A percentile compares a stretch with the other conserved stretches of the same genome.
phyloP scores from a whole-genome alignment of 2,113 vertebrate genomes.

The Lasiurus cinereus region DNA sequence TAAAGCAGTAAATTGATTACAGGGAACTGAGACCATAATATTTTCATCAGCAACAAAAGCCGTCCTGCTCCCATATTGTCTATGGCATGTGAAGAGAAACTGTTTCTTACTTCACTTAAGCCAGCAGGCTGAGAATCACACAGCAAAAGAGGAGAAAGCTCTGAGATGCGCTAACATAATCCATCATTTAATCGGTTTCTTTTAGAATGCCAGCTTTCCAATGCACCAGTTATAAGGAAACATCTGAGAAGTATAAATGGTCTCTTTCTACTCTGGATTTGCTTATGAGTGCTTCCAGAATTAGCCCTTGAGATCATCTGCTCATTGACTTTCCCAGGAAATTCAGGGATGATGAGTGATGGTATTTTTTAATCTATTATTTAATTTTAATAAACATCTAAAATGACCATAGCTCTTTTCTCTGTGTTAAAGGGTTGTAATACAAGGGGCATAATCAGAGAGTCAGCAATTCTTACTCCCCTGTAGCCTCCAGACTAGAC shows the following conservation, averaged over 20 bases:
- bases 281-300: not conserved
- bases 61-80: slow-evolving; percentile 61
- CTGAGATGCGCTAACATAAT: not conserved
- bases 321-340: not conserved
- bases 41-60: slow-evolving; percentile 81
- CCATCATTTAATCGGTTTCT: not conserved
- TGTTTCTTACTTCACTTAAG: not conserved
- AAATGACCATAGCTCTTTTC: not conserved
- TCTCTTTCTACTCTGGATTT: not conserved
- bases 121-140: slow-evolving; percentile 16
- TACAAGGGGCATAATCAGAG: not conserved
- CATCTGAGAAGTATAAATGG: not conserved
- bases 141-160: not conserved
- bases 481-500: not conserved
- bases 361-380: not conserved
- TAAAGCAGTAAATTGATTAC: slow-evolving; percentile 85
- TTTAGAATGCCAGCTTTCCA: not conserved
- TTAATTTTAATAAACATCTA: slow-evolving; percentile 25
- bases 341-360: not conserved
- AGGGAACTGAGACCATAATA: slow-evolving; percentile 77
- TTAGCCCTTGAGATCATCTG: not conserved
- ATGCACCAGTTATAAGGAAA: not conserved
- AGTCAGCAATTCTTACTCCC: not conserved
- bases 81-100: slow-evolving; percentile 46
- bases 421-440: not conserved